Evolutionary conservation across 2,888 invertebrate genomes (phyloP).

Genomic region (Drosophila limbata): DNA sequence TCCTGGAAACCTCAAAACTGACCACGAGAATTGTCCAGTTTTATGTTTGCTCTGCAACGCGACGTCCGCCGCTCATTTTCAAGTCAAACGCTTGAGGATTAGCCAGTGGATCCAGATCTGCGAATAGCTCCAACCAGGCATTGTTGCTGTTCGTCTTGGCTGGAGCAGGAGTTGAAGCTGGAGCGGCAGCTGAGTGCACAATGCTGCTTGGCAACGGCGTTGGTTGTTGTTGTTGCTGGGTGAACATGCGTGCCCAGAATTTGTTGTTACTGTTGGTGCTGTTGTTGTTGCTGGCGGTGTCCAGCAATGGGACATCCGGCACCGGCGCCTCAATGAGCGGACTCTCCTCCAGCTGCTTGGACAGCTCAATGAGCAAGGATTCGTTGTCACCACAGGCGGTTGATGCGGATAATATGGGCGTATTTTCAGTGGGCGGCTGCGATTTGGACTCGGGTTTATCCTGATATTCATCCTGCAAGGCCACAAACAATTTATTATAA

Average conservation of each 20-base stretch:
- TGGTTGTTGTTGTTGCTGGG: constrained; percentile 42
- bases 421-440: constrained; percentile 21
- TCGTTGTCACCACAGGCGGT: constrained; percentile 59
- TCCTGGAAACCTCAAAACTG: constrained; percentile 41
- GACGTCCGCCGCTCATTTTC: constrained; percentile 76
- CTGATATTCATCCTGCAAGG: constrained; percentile 70
- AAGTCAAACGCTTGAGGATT: constrained; percentile 83
- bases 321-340: constrained; percentile 57
- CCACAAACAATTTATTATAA: background rate
- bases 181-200: constrained; percentile 12
- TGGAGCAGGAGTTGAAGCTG: constrained; percentile 9
- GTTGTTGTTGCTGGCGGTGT: constrained; percentile 42
- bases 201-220: constrained; percentile 22
- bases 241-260: constrained; percentile 73
- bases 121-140: constrained; percentile 82
- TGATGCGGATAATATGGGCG: constrained; percentile 2
- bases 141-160: constrained; percentile 50
- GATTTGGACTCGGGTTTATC: constrained; percentile 52
- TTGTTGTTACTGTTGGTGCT: constrained; percentile 60
- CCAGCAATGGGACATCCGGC: constrained; percentile 22
- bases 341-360: constrained; percentile 65
- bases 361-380: constrained; percentile 71
- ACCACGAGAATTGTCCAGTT: constrained; percentile 25
- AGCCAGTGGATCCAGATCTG: constrained; percentile 82
- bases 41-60: constrained; percentile 82